Evolutionary conservation across 2,113 vertebrate genomes (phyloP), one percentile per base, ranked within the genome.

Genomic region (Electrona antarctica): DNA sequence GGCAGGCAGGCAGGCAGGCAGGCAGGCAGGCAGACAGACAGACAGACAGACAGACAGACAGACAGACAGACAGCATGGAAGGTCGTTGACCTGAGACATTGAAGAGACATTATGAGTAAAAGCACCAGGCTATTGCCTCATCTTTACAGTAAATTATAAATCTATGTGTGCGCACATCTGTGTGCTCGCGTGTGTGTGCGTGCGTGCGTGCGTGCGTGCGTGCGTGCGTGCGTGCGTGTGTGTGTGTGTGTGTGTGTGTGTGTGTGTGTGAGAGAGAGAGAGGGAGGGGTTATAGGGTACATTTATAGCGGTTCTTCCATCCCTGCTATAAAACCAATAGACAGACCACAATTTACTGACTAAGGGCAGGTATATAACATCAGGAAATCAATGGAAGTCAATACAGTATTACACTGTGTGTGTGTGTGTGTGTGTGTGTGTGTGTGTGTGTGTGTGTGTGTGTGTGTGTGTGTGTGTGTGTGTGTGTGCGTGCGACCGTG

Each of bases 31-130:
- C 7, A 52, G 14, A 65, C 9, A 51, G 11, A n/a, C 9, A 51
- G 41, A 52, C 48, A 58, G 60, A 65, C 47, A 63, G 71, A 50
- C 50, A 73, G 74, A 70, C 1, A 73, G 66, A 73, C 33, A 14
- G 63, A 41, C 28, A 33, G 29, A 52, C 71, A 74, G 69, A 65
- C 65, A 84, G 64, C 21, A 72, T 66, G 64, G 62, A n/a, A 7
- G 49, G 51, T 69, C 88, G 90, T 86, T 84, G 88, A 89, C 79
- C 87, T 63, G 74, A 86, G 89, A 83, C 73, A 61, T 81, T 21
- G 21, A 21, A 21, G 21, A 21, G 87, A 81, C 86, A 89, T 91
- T 88, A 89, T 85, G 82, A 86, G 86, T 89, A 90, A 90, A 89
- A 89, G 83, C 83, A 70, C 82, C 71, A 73, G 71, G 72, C 79